Evolutionary conservation across 2,113 vertebrate genomes (phyloP), one percentile per base, ranked within the genome.

Genomic region (Turdus rufiventris): DNA sequence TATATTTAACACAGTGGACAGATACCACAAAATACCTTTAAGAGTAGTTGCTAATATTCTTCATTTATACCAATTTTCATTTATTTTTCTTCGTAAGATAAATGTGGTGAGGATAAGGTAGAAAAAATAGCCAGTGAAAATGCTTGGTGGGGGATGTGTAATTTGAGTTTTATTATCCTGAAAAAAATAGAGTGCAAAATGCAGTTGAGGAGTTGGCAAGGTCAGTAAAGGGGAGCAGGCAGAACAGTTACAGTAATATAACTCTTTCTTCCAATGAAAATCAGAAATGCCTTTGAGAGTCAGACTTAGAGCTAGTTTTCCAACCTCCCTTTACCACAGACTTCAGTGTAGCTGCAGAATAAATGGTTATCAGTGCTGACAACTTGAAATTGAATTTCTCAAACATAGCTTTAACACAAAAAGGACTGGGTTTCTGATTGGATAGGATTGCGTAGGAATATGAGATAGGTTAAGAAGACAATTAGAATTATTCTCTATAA

Each of bases 61-160:
- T 17, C 18, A 42, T 61, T 60, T 13, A 33, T 85, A 81, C 3
- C 3, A 50, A 18, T 29, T 53, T 56, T 62, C 34, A 19, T 63
- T 48, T 58, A 21, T 93, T 89, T 89, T 58, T 38, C 14, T 51
- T 56, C 47, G 14, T 54, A 33, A 38, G 20, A 56, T 43, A 68
- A 53, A 58, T 54, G 19, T 18, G 7, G 65, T 58, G 42, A 67
- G 9, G 23, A 23, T 63, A 36, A 72, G 11, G 8, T 34, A 48
- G 26, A 45, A 73, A 50, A 88, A 72, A 29, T 8, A 67, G 4
- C 5, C 18, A 65, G 1, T 67, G 40, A 68, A 77, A 67, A 47
- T 81, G 14, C 17, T 42, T 21, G 13, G 3, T 23, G 2, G 12
- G 6, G 0, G 3, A 19, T 33, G 3, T 38, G n/a, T 21, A 26